Evolutionary conservation across 2,113 vertebrate genomes (phyloP), one percentile per base, ranked within the genome.

Genomic region (Rhegmatorhina hoffmannsi): DNA sequence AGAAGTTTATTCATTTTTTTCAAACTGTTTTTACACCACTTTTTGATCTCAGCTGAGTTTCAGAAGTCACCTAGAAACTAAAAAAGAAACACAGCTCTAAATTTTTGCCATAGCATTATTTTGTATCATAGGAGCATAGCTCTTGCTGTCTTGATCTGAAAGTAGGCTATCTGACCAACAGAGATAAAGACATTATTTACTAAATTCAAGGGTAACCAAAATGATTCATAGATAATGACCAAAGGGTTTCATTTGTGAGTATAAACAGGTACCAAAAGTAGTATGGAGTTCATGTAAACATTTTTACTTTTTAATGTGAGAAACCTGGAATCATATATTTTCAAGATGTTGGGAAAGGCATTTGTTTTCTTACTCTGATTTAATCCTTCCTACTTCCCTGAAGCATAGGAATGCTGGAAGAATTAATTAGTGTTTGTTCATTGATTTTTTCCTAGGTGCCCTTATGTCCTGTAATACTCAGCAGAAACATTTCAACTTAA

Each of bases 41-140:
- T 97, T 96, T 77, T 20, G 38, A 17, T 88, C 69, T 84, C 53
- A 49, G 25, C 11, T 85, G 70, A 81, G 26, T 96, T 96, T 95
- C 76, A 66, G 72, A 96, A 95, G 87, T 96, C 90, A 95, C 52
- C 72, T 95, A 92, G 66, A 97, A 96, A 95, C 63, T 80, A 86
- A 67, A 93, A 93, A 80, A 18, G 47, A 88, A 95, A 68, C 44
- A 75, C 16, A 94, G 63, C 46, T 83, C 87, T 80, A 53, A 90
- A 79, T 94, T 90, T 93, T 92, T 92, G 56, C 58, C 72, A 36
- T 83, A 44, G 52, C 81, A 92, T 87, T 86, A 56, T 93, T 90
- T 93, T 89, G 77, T 20, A 38, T 52, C 23, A 9, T 53, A 68
- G 24, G 33, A 73, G 72, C 29, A 77, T 63, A 77, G 29, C 20